Conservation (phyloP, 1,140 invertebrate species). For the Leptinotarsa texana region DNA sequence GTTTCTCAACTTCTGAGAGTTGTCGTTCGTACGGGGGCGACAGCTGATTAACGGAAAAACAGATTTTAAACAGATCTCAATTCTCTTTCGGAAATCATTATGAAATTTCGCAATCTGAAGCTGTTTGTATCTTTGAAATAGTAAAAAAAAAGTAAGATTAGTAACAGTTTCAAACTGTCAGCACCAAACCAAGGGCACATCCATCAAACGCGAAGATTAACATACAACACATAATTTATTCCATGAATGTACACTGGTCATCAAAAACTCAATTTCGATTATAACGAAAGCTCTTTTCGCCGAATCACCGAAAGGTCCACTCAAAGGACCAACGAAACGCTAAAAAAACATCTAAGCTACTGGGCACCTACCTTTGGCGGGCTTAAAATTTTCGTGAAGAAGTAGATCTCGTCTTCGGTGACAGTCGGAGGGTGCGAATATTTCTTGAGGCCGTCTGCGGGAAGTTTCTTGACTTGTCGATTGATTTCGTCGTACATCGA, state of each 20-base stretch:
- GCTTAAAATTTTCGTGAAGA: slow-evolving; percentile 77
- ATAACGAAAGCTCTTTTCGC: too few species aligned
- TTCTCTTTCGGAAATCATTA: too few species aligned
- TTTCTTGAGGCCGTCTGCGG: slow-evolving; percentile 76
- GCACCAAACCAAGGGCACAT: neutral
- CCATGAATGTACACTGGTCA: slow-evolving; percentile 34
- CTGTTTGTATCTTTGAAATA: too few species aligned
- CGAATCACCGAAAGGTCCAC: too few species aligned
- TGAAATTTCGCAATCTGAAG: too few species aligned
- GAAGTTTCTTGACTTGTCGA: slow-evolving; percentile 74
- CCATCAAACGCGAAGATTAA: neutral
- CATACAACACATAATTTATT: slow-evolving; percentile 22
- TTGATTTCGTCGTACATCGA: slow-evolving; percentile 90
- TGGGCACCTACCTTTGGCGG: slow-evolving; percentile 68
- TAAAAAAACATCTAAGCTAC: neutral
- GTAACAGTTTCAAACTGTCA: too few species aligned
- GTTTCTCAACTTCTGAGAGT: too few species aligned
- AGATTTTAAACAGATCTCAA: too few species aligned
- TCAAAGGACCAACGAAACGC: too few species aligned
- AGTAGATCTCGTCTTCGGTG: slow-evolving; percentile 91
- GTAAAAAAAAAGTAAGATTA: too few species aligned
- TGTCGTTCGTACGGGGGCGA: too few species aligned
- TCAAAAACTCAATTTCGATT: neutral
- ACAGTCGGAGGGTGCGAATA: slow-evolving; percentile 81
- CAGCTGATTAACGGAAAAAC: too few species aligned